Evolutionary conservation across 1,140 invertebrate genomes (phyloP).

Genomic region (Caenorhabditis tropicalis): DNA sequence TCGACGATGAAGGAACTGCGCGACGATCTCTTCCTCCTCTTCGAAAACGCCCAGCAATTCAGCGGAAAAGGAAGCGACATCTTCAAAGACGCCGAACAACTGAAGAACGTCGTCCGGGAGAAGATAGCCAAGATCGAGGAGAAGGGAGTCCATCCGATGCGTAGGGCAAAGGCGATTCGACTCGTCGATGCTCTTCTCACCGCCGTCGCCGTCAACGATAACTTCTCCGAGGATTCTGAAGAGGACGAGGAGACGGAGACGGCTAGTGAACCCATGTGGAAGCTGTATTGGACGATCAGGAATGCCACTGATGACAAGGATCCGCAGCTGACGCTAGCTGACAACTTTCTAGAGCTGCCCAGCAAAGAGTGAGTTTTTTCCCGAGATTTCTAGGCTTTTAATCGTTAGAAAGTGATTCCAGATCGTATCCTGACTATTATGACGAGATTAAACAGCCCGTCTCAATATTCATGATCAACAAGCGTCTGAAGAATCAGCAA

Average conservation of each 20-base stretch:
- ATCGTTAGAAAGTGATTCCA: constrained; percentile 61
- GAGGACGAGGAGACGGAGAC: constrained; percentile 72
- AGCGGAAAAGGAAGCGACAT: constrained; percentile 95
- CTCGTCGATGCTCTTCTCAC: constrained; percentile 76
- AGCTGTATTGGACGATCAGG: constrained; percentile 81
- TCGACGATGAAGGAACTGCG: constrained; percentile 84
- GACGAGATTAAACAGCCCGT: constrained; percentile 94
- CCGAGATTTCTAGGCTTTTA: too few relatives aligned
- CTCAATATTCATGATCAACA: constrained; percentile 88
- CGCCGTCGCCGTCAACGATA: constrained; percentile 75
- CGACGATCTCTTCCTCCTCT: constrained; percentile 87
- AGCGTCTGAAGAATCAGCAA: constrained; percentile 79
- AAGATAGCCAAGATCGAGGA: constrained; percentile 49
- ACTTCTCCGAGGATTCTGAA: constrained; percentile 72
- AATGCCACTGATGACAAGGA: constrained; percentile 73
- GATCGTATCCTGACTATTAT: constrained; percentile 92
- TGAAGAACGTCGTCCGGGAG: constrained; percentile 37
- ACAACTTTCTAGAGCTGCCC: constrained; percentile 91
- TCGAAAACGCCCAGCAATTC: constrained; percentile 87
- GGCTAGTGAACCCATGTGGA: constrained; percentile 81
- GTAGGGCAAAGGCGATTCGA: constrained; percentile 62
- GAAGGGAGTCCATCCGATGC: constrained; percentile 45
- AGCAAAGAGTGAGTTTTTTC: constrained; percentile 76
- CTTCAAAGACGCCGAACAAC: constrained; percentile 78
- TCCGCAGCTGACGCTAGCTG: constrained; percentile 74